Base-by-base conservation (phyloP, 2,888 invertebrate genomes). In the Ecliptopera silaceata region DNA sequence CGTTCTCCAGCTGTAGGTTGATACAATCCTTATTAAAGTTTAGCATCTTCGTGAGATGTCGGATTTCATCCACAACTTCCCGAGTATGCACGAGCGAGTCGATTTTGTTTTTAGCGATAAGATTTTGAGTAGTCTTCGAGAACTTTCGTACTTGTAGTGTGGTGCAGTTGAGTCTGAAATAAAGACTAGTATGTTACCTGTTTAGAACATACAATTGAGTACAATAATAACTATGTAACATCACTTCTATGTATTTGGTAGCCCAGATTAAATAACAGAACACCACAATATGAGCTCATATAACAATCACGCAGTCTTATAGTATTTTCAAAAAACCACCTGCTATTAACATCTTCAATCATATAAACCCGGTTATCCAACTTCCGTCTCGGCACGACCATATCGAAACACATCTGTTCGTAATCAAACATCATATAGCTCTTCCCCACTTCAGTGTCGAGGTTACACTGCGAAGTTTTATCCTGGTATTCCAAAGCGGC, bases 361-460 rank as follows among this genome's bases (percentile, higher is more conserved):
- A 79, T 75, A 77, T 91, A 91, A 10, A 84, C 80, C 46, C 67
- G 78, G 61, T 72, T 73, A 11, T 61, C 41, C 12, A 68, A 46
- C 56, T 64, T 72, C 38, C 78, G 75, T 4, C 83, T 69, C 1
- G 89, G 84, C 42, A 70, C 57, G 32, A 85, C 29, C 0, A 86
- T 61, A 52, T 75, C 72, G 39, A 68, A 75, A 51, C 66, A 74
- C 61, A 75, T 72, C 36, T 78, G 68, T 46, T 87, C 85, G 44
- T 82, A 75, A 38, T 88, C 83, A 58, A 86, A 88, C 88, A 90
- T 88, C 4, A 89, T 69, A 42, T 81, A 91, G 62, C 71, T 82
- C 66, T 77, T 84, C 1, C 73, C 80, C 0, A 70, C 4, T 63
- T 91, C 91, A 0, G 52, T 66, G 15, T 88, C 87, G 11, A 90